Evolutionary conservation across 1,140 invertebrate genomes (phyloP), one percentile per base, ranked within the genome.

Genomic region (Drosophila chauvacae): DNA sequence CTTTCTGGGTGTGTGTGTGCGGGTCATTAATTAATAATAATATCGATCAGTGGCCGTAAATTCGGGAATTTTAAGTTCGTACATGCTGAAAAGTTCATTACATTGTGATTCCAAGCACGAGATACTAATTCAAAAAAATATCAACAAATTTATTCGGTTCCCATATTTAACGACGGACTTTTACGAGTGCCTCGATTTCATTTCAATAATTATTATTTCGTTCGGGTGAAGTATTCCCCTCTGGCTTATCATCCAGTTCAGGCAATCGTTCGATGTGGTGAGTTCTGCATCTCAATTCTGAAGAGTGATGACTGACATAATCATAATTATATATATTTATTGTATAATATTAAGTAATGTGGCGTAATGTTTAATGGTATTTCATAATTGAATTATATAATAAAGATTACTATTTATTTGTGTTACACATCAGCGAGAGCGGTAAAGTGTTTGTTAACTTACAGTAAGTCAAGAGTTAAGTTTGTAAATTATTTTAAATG

Each of bases 201-300:
- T 44, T 70, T 71, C 37, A 86, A 86, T 86, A 85, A 86, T 81
- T 72, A 81, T 83, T 83, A 80, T 85, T 80, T 74, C 60, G 16
- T 45, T 76, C 33, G 53, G 39, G 2, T 26, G 23, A 59, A 73
- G 59, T 66, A 71, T 37, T 20, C 41, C 37, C 6, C 35, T 39
- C 53, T 11, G 45, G n/a, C 70, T 51, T 71, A 72, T 72, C 69
- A 33, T 20, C 35, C 50, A 63, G 26, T 64, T 26, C 26, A 65
- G 26, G 41, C 35, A 53, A 66, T 28, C 20, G 13, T 37, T 42
- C 37, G 30, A 51, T 23, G 30, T 41, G 66, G 66, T 70, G 66
- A 70, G 66, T 70, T 70, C 66, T 68, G 26, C 62, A 45, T 66
- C 62, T 70, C 37, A 70, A 70, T 70, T 55, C 11, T 6, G 0